Evolutionary conservation across 2,888 invertebrate genomes (phyloP), one percentile per base, ranked within the genome.

Genomic region (Pheosia gnoma): DNA sequence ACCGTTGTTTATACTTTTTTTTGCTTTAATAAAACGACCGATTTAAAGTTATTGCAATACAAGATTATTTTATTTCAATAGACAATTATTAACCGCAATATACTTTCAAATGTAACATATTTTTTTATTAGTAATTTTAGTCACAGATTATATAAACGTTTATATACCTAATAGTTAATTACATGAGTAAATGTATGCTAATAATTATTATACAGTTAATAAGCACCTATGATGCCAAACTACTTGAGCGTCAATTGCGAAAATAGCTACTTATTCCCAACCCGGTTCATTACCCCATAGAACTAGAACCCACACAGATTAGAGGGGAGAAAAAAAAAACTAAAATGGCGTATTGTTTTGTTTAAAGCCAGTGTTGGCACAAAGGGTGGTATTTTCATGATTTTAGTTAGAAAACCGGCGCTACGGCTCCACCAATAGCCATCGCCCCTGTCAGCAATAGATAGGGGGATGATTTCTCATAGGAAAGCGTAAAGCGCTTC

Each of bases 311-410:
- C 85, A 81, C 83, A 81, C 84, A 87, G 88, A 90, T 90, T 88
- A 90, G 85, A 85, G 80, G 79, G 83, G 80, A 84, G 57, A 45
- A 25, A 41, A 57, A 57, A 84, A 85, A 85, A 84, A 80, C 82
- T 81, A 87, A 89, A 90, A 90, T 89, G 86, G 85, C 85, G 86
- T 73, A 87, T 89, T 89, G 89, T 90, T 88, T 84, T 84, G 84
- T 80, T 85, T 81, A 81, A 86, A 84, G 83, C 84, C 81, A 81
- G 77, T 87, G 85, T 84, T 84, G 81, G 83, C 82, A 89, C 85
- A 89, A 89, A 90, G 89, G 90, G 90, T 85, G 81, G 83, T 74
- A 78, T 82, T 85, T 84, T 83, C 87, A 84, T 83, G 86, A 87
- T 87, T 88, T 88, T 84, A 85, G 85, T 83, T 83, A 81, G 83